A percentile compares a stretch with the other conserved stretches of the same genome.
These are phyloP conservation scores for Pyrrhia umbra DNA, from an alignment of 2,888 invertebrate genomes.

Conservation along the genomic window DNA sequence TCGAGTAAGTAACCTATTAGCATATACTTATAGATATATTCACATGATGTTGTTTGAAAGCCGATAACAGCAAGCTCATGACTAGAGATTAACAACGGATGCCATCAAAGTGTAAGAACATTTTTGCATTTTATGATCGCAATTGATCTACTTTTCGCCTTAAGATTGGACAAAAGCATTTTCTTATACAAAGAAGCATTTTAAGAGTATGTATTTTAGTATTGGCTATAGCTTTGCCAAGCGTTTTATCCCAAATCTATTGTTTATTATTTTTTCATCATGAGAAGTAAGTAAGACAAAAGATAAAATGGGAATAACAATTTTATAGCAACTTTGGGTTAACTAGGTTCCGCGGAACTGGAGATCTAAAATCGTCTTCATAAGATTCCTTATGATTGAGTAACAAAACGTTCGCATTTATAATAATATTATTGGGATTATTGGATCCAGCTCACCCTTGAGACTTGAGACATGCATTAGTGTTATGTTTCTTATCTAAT, in stretches of 20 bases:
- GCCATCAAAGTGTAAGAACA: not conserved
- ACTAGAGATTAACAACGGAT: not conserved
- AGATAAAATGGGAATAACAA: not conserved
- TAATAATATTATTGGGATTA: constrained; percentile 32
- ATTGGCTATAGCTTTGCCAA: no score
- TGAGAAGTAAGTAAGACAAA: not conserved
- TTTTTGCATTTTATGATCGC: no score
- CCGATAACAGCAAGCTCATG: constrained; percentile 16
- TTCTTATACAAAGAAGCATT: no score
- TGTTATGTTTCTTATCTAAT: constrained; percentile 62
- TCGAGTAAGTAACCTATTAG: constrained; percentile 91
- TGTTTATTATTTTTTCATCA: no score
- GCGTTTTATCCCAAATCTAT: no score
- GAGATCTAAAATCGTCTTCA: not conserved
- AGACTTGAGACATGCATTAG: constrained; percentile 69
- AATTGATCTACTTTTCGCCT: not conserved
- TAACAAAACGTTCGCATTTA: constrained; percentile 20
- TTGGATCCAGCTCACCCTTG: constrained; percentile 70
- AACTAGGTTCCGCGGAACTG: not conserved
- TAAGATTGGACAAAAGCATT: not conserved
- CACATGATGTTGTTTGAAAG: constrained; percentile 31
- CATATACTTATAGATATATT: constrained; percentile 36
- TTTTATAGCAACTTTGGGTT: not conserved
- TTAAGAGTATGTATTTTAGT: no score
- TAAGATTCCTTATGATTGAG: constrained; percentile 23